A percentile compares a stretch with the other conserved stretches of the same genome.
Evolutionary conservation across 2,797 vertebrate species (phyloP).

Genomic region (Sitta carolinensis): DNA sequence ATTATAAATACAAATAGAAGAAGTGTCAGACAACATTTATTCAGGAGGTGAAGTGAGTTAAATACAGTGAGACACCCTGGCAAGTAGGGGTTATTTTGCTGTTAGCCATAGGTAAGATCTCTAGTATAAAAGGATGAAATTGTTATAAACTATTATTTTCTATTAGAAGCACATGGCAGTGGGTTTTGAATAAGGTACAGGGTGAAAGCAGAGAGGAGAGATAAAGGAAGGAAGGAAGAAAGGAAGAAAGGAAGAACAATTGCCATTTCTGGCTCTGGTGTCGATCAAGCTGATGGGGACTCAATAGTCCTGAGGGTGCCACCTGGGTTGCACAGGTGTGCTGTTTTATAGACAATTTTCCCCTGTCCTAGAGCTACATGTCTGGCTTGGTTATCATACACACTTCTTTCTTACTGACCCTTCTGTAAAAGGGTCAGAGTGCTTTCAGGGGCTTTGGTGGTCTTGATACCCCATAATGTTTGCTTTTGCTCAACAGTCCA

Average conservation of each 20-base stretch:
- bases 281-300: no score
- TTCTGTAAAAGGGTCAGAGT: background rate
- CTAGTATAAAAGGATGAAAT: background rate
- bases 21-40: background rate
- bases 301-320: background rate
- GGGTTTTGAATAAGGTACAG: background rate
- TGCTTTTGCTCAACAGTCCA: background rate
- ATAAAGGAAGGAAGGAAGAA: no score
- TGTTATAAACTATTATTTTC: background rate
- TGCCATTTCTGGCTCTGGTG: no score
- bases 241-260: background rate
- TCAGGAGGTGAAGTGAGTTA: background rate
- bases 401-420: background rate
- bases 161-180: background rate
- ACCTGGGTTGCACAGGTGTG: background rate
- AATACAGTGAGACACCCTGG: background rate
- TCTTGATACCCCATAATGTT: background rate
- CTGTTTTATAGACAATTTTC: background rate
- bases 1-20: background rate
- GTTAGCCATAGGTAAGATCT: background rate
- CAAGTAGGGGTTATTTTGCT: background rate
- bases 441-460: background rate
- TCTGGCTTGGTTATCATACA: background rate
- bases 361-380: rapidly evolving
- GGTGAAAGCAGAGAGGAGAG: background rate